A percentile compares a stretch with the other conserved stretches of the same genome.
These are phyloP conservation scores for Cebus imitator DNA, from an alignment of 2,113 vertebrate genomes.

Conservation along the genomic window DNA sequence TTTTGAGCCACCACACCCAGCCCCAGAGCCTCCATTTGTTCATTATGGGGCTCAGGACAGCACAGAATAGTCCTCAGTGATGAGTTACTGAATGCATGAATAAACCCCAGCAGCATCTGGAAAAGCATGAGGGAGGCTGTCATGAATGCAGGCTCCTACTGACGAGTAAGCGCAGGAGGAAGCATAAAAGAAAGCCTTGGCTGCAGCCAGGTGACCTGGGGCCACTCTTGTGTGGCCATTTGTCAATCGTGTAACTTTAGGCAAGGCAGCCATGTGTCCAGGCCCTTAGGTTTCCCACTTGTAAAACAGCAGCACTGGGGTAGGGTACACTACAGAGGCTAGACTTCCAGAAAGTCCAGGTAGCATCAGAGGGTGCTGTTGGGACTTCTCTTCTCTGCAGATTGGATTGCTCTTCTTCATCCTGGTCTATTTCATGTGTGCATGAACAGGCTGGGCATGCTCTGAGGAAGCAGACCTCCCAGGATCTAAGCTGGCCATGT, in stretches of 20 bases:
- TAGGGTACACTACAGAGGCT: not conserved
- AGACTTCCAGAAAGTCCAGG: not conserved
- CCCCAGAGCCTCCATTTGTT: too few species aligned
- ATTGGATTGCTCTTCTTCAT: not conserved
- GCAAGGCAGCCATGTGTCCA: not conserved
- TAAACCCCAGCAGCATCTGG: not conserved
- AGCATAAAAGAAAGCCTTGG: not conserved
- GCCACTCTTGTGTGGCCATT: not conserved
- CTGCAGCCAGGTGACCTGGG: not conserved
- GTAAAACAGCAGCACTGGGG: not conserved
- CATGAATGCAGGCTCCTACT: not conserved
- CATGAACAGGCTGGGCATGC: rapidly evolving
- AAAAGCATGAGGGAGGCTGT: not conserved
- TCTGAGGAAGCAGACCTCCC: not conserved
- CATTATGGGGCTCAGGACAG: too few species aligned
- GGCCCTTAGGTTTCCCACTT: not conserved
- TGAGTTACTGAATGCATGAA: not conserved
- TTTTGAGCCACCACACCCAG: too few species aligned
- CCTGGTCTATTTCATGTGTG: not conserved
- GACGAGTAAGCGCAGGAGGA: not conserved
- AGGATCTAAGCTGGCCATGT: rapidly evolving
- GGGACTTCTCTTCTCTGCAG: not conserved
- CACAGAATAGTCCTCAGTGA: too few species aligned
- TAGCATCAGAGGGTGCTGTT: rapidly evolving
- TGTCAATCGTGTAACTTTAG: rapidly evolving